Base-by-base conservation (phyloP, 1,140 invertebrate genomes). In the Calycopis cecrops region DNA sequence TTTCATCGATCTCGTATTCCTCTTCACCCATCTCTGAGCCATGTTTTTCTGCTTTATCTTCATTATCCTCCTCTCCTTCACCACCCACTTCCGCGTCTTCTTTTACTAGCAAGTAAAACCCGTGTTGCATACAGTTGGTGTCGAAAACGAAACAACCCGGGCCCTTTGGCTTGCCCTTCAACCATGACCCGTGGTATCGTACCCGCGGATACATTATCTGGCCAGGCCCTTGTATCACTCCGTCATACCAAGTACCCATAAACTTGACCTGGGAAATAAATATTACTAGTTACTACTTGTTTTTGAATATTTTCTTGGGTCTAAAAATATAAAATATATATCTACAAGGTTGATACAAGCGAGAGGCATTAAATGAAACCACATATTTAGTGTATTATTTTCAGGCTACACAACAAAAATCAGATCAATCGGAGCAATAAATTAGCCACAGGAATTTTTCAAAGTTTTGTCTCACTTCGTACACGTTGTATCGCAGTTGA, bases 91-190 rank as follows among this genome's bases (percentile, higher is more conserved):
- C 73, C 0, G 69, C 57, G 9, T 84, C 81, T 62, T 84, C 79
- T 53, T 89, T 81, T 7, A 90, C 88, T 12, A 87, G 66, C 48
- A 90, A 63, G 60, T 92, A 91, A 65, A 90, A 91, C 2, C 93
- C 93, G 60, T 92, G 90, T 53, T 92, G 89, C 89, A 94, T 92
- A 51, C 90, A 92, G 49, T 83, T 84, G 3, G 88, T 89, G 57
- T 93, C 91, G 58, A 93, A 94, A 1, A 90, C 90, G 56, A 92
- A 94, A 42, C 91, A 92, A 0, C 92, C 92, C 0, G 90, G 89
- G 1, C 92, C 92, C 63, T 88, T 90, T 0, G 92, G 92, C 63
- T 91, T 80, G 37, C 92, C 90, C 33, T 79, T 76, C 17, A 90
- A 80, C 91, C 92, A 94, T 10, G 70, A 88, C 1, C 93, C 93